Evolutionary conservation across 2,113 vertebrate genomes (phyloP).

Genomic region (Rhea pennata): DNA sequence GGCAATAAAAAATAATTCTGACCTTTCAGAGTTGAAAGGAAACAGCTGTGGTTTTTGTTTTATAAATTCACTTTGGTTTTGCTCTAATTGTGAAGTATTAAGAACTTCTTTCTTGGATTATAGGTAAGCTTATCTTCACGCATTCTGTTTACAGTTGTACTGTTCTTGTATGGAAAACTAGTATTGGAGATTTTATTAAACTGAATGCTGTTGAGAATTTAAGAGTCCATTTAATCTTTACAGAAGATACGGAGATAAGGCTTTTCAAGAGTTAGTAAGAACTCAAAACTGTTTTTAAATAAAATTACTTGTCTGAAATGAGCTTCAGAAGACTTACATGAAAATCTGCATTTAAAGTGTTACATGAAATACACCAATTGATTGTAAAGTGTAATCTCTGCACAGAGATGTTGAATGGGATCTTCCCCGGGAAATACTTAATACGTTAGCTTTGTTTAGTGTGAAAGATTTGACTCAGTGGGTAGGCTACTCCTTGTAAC

Average conservation of each 20-base stretch:
- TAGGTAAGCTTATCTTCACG: background rate
- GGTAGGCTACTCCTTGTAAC: background rate
- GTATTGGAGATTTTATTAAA: background rate
- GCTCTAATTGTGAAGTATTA: background rate
- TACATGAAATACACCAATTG: background rate
- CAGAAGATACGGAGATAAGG: no score
- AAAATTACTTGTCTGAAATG: background rate
- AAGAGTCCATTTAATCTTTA: background rate
- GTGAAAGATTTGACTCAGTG: background rate
- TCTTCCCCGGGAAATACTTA: background rate
- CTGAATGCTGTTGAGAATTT: background rate
- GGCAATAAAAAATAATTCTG: background rate
- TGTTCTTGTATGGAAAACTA: background rate
- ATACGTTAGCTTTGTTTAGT: background rate
- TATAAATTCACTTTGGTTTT: background rate
- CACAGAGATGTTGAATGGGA: background rate
- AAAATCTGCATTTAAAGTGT: background rate
- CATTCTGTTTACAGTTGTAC: background rate
- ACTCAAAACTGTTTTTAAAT: background rate
- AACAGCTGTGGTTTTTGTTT: background rate
- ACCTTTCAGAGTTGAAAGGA: background rate
- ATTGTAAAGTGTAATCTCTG: background rate
- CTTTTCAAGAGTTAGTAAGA: background rate
- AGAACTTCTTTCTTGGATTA: background rate
- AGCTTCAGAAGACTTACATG: background rate